Percentiles rank a stretch among this genome's conserved stretches.
Conservation (phyloP, 2,113 vertebrate species). For the Capreolus pygargus region DNA sequence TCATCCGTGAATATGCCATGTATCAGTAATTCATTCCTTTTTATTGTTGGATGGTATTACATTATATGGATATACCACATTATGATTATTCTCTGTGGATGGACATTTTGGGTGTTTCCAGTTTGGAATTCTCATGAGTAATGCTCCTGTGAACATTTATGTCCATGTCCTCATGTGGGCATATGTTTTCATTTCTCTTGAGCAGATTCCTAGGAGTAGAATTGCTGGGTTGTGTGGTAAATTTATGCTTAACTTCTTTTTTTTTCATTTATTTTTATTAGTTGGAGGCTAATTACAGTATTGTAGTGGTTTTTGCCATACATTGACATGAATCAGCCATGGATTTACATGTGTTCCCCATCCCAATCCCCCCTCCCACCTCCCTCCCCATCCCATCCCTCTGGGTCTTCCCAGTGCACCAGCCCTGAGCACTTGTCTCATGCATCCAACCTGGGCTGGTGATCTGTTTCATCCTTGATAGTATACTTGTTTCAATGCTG, state of each 20-base stretch:
- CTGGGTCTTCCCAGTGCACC: no score
- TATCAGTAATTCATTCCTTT: constrained; percentile 17
- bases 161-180: not conserved
- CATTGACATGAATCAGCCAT: no score
- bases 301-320: no score
- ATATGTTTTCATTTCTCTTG: constrained; percentile 24
- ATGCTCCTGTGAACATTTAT: not conserved
- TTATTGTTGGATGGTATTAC: not conserved
- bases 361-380: no score
- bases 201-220: constrained; percentile 31
- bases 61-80: not conserved
- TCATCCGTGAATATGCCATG: not conserved
- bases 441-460: no score
- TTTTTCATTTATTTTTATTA: no score
- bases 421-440: no score
- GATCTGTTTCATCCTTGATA: no score
- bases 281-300: no score
- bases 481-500: no score
- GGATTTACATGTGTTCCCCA: no score
- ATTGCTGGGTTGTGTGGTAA: constrained; percentile 11
- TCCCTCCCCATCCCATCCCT: no score
- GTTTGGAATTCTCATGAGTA: not conserved
- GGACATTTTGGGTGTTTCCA: not conserved
- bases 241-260: constrained; percentile 22
- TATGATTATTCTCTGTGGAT: not conserved